These are phyloP conservation scores for Drosophila kurseongensis DNA, from an alignment of 1,140 invertebrate genomes.

Conservation along the genomic window DNA sequence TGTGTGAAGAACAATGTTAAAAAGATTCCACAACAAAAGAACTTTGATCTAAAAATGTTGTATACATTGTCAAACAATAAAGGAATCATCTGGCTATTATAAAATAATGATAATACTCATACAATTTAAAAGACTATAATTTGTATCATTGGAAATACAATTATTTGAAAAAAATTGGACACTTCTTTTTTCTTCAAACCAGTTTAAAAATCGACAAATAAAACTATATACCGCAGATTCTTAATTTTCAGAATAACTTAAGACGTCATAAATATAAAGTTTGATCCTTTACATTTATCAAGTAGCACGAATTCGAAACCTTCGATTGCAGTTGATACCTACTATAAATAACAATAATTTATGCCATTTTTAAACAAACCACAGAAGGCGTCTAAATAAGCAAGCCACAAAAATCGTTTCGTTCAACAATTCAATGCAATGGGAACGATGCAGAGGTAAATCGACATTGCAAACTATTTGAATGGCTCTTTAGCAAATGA, in stretches of 20 bases:
- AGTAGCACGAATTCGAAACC: neutral
- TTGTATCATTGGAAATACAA: too few species aligned
- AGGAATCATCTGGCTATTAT: too few species aligned
- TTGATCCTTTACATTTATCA: neutral
- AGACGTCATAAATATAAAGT: neutral
- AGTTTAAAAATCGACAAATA: neutral
- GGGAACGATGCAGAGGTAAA: conserved; percentile 1
- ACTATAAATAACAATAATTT: conserved; percentile 19
- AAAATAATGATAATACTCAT: neutral
- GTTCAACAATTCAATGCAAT: conserved; percentile 50
- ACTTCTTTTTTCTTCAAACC: too few species aligned
- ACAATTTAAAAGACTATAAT: neutral
- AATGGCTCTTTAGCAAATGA: conserved; percentile 31
- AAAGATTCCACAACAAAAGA: conserved; percentile 6
- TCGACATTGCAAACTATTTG: conserved; percentile 18
- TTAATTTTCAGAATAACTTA: neutral
- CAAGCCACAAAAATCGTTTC: conserved; percentile 66
- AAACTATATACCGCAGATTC: neutral
- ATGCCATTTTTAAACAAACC: conserved; percentile 21
- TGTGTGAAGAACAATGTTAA: neutral
- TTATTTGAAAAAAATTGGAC: too few species aligned
- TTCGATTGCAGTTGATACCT: neutral
- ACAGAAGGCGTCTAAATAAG: conserved; percentile 41
- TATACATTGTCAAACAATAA: neutral
- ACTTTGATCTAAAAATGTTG: too few species aligned